Percentiles rank a stretch among this genome's conserved stretches.
phyloP scores from a whole-genome alignment of 2,888 invertebrate species.

The Timema podura region DNA sequence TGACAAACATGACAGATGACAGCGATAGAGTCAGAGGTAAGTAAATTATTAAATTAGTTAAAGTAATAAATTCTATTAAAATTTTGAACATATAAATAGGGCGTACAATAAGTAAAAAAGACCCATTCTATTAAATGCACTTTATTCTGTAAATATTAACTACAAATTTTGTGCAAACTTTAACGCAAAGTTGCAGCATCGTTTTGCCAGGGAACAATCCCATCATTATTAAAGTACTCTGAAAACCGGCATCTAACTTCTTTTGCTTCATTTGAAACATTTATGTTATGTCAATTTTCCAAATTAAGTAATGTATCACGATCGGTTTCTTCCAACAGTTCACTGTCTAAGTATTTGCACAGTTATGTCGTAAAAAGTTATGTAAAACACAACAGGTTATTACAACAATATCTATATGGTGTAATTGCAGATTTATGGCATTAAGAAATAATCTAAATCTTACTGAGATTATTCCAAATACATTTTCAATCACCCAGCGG shows the following conservation, averaged over 20 bases:
- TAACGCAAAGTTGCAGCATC: slow-evolving; percentile 21
- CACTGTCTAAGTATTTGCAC: slow-evolving; percentile 8
- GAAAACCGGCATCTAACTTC: slow-evolving; percentile 26
- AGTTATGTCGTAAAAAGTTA: slow-evolving; percentile 15
- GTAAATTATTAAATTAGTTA: too few species aligned
- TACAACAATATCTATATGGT: slow-evolving; percentile 15
- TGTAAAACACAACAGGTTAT: slow-evolving; percentile 17
- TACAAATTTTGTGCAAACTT: too few species aligned
- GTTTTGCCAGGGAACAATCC: slow-evolving; percentile 30
- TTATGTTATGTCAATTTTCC: slow-evolving; percentile 25
- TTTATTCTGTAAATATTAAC: too few species aligned
- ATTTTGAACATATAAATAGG: too few species aligned
- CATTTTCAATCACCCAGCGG: slow-evolving; percentile 19
- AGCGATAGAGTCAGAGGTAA: too few species aligned
- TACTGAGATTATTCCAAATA: slow-evolving; percentile 17
- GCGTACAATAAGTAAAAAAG: too few species aligned
- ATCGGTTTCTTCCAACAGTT: slow-evolving; percentile 10
- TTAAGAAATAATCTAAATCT: slow-evolving; percentile 22
- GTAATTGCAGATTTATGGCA: slow-evolving; percentile 7
- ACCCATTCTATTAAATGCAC: too few species aligned
- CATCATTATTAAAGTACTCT: slow-evolving; percentile 28
- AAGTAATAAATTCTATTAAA: too few species aligned
- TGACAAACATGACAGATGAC: too few species aligned
- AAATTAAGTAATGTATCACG: background rate
- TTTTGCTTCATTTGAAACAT: slow-evolving; percentile 2